phyloP scores from a whole-genome alignment of 2,113 vertebrate genomes.

The Sorex araneus region DNA sequence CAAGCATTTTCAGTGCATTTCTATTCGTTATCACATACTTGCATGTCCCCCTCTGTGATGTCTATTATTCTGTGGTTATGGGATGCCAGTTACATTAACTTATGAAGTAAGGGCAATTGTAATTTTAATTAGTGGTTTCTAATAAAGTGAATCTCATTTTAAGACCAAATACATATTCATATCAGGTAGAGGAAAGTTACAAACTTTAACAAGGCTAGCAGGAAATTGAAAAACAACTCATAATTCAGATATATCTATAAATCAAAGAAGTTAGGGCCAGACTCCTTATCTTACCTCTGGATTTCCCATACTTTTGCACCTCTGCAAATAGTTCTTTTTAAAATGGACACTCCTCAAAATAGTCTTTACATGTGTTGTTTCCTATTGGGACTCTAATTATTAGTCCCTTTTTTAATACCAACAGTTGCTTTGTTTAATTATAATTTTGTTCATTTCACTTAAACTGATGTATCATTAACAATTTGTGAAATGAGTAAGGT shows the following conservation, averaged over 20 bases:
- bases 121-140: slow-evolving; percentile 38
- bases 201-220: slow-evolving; percentile 46
- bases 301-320: no score
- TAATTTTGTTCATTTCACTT: no score
- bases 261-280: not conserved
- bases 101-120: slow-evolving; percentile 26
- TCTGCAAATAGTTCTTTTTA: no score
- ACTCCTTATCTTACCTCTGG: no score
- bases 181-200: not conserved
- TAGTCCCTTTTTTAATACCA: no score
- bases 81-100: not conserved
- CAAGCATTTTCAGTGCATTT: not conserved
- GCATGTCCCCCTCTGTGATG: not conserved
- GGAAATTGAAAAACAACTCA: slow-evolving; percentile 48
- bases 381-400: no score
- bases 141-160: slow-evolving; percentile 52
- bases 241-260: not conserved
- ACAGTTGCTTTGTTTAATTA: no score
- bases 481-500: no score
- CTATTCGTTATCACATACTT: slow-evolving; percentile 1
- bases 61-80: slow-evolving; percentile 36
- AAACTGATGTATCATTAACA: no score
- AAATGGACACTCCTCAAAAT: no score
- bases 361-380: no score
- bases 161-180: not conserved